Base-by-base conservation (phyloP, 2,888 invertebrate species). In the Lissocephala sabroskyi region DNA sequence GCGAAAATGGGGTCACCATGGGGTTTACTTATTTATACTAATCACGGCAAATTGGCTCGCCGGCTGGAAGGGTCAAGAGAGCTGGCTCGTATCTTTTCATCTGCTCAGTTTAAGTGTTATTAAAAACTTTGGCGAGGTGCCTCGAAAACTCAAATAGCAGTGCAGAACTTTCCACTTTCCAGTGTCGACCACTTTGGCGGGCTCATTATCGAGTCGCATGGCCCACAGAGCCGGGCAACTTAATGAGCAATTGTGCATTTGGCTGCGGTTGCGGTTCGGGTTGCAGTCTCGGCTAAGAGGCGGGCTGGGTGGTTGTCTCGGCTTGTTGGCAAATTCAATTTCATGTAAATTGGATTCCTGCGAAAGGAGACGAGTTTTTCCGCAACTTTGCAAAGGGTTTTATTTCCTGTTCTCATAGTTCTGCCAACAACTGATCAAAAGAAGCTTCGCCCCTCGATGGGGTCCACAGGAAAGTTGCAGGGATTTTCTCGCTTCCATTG, bases 1-100 rank as follows among this genome's bases (percentile, higher is more conserved):
- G 71, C 74, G 55, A 70, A 61, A 71, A 71, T 76, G 59, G 66
- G 77, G 71, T 71, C 71, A 71, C 74, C 76, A 73, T n/a, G n/a
- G 63, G 63, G 63, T 74, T 65, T 65, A 68, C 70, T 58, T 65
- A 65, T 76, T 73, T 76, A 74, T 58, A 76, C 74, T 76, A 74
- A 76, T 76, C 77, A 68, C 56, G 41, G 62, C 50, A 56, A 67
- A 73, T 67, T 56, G 52, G 44, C 43, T 42, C 45, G 3, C 7
- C 23, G 14, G 28, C 14, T 26, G 16, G 7, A 3, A 26, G 41
- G 11, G 11, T 17, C 4, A 19, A 14, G 23, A 23, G 6, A 13
- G 16, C 11, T 26, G 40, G 3, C 40, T 35, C 36, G 23, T 42
- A 41, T 52, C 32, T 42, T 11, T 45, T 14, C 36, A 54, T 62